Percentiles rank a stretch among this genome's conserved stretches.
These are phyloP conservation scores for Plagodis pulveraria DNA, from an alignment of 2,888 invertebrate genomes.

Conservation along the genomic window DNA sequence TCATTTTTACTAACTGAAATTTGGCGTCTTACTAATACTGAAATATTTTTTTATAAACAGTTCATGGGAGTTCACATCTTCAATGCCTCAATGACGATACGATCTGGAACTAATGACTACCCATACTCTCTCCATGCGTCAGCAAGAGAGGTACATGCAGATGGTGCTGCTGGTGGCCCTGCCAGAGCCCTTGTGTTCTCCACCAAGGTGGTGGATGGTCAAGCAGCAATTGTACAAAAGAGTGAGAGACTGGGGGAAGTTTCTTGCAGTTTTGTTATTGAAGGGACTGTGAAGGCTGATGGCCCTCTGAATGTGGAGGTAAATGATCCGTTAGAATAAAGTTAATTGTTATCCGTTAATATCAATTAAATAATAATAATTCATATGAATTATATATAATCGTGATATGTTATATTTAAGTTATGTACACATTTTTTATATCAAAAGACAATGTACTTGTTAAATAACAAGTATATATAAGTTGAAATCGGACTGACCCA, in stretches of 20 bases:
- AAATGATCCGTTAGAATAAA: background rate
- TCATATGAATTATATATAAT: no score
- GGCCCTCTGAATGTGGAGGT: conserved; percentile 94
- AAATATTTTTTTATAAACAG: conserved; percentile 63
- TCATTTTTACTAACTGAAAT: background rate
- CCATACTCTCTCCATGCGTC: conserved; percentile 90
- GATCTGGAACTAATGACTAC: conserved; percentile 77
- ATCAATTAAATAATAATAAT: no score
- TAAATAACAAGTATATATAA: no score
- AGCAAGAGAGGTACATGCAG: conserved; percentile 89
- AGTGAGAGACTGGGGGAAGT: conserved; percentile 89
- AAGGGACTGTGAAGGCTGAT: conserved; percentile 91
- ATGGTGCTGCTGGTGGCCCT: conserved; percentile 89
- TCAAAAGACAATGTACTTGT: no score
- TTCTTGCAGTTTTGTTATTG: conserved; percentile 89
- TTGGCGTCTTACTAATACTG: background rate
- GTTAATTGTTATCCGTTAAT: no score
- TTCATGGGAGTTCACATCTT: conserved; percentile 94
- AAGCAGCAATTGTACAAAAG: conserved; percentile 81
- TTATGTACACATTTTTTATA: no score
- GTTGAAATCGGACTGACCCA: no score
- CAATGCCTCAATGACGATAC: conserved; percentile 85
- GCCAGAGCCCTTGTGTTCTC: conserved; percentile 89
- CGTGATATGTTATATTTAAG: no score
- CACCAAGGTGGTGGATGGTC: conserved; percentile 87